These are phyloP conservation scores for Pachycephala philippinensis DNA, from an alignment of 2,113 vertebrate genomes.

Conservation along the genomic window DNA sequence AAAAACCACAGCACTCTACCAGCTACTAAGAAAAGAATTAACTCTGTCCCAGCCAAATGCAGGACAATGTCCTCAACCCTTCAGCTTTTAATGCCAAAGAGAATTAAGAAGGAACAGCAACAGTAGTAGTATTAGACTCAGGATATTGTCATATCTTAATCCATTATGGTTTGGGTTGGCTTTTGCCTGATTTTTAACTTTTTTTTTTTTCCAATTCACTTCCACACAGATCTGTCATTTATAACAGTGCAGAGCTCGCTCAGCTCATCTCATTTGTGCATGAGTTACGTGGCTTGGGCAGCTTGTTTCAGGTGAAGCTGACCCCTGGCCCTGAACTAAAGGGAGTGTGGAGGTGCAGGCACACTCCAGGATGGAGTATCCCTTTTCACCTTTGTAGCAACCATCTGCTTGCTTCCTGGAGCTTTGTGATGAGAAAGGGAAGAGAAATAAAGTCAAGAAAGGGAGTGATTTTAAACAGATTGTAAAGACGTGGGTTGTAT, in stretches of 20 bases:
- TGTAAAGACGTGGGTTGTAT: not conserved
- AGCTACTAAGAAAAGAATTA: not conserved
- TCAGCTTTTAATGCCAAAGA: not conserved
- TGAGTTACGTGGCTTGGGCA: not conserved
- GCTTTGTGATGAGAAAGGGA: not conserved
- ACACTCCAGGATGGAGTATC: not conserved
- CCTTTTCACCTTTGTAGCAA: not conserved
- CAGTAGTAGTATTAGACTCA: no score
- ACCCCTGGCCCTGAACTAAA: not conserved
- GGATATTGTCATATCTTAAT: not conserved
- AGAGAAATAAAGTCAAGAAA: not conserved
- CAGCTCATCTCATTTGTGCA: accelerated
- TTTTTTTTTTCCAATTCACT: not conserved
- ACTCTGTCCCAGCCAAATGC: not conserved
- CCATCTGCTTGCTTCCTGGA: not conserved
- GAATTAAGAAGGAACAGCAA: not conserved
- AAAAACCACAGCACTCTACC: not conserved
- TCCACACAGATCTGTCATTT: not conserved
- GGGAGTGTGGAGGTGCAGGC: not conserved
- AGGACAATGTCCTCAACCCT: not conserved
- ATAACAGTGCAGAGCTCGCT: not conserved
- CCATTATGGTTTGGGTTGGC: not conserved
- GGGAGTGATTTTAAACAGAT: not conserved
- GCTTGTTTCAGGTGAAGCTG: not conserved
- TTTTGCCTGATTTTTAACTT: not conserved